phyloP scores from a whole-genome alignment of 2,888 invertebrate genomes.

The Galeruca laticollis region DNA sequence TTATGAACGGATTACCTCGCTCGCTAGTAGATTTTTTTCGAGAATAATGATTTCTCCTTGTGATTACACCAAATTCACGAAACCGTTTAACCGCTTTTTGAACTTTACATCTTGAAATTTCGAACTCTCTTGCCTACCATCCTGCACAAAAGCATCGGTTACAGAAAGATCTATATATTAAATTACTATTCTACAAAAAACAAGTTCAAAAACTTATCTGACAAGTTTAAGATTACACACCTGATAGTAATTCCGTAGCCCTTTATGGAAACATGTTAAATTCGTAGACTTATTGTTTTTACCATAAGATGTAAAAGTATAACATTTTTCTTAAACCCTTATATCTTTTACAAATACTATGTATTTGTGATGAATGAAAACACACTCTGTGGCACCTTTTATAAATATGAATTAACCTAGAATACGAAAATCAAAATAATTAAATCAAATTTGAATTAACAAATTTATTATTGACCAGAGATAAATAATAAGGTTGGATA shows the following conservation, averaged over 20 bases:
- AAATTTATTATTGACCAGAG: too few relatives aligned
- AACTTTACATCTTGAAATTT: constrained; percentile 14
- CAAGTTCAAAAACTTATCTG: background rate
- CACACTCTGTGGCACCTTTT: background rate
- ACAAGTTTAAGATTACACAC: background rate
- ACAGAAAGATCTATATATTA: constrained; percentile 14
- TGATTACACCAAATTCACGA: constrained; percentile 7
- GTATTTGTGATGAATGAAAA: background rate
- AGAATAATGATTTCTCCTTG: constrained; percentile 3
- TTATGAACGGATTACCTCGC: constrained; percentile 11
- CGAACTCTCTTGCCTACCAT: background rate
- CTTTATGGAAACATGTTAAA: too few relatives aligned
- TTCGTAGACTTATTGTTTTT: background rate
- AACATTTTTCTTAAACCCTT: too few relatives aligned
- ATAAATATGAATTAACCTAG: background rate
- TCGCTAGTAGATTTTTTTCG: constrained; percentile 15
- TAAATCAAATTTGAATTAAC: background rate
- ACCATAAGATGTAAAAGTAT: background rate
- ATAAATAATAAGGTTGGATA: background rate
- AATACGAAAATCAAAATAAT: background rate
- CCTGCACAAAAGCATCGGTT: background rate
- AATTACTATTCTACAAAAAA: background rate
- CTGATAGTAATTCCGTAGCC: too few relatives aligned
- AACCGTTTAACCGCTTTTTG: constrained; percentile 10
- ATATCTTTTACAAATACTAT: background rate